These are phyloP conservation scores for Rallus limicola DNA, from an alignment of 2,113 vertebrate genomes.

Conservation along the genomic window DNA sequence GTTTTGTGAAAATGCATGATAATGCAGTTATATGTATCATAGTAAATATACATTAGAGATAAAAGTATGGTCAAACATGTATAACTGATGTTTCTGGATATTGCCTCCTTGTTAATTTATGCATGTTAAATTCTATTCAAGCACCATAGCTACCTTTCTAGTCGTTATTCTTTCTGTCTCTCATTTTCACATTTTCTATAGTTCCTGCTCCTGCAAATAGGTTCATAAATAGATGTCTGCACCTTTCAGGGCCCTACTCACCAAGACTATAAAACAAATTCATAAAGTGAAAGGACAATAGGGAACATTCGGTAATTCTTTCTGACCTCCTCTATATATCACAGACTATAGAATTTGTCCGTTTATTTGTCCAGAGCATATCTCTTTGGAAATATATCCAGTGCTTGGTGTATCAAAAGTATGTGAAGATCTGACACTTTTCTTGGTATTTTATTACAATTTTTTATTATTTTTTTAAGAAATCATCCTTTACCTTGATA, in stretches of 20 bases:
- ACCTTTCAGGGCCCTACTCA: neutral
- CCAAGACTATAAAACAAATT: neutral
- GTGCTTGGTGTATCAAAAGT: neutral
- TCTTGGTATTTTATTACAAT: neutral
- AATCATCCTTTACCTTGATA: fast-evolving
- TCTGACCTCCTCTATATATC: neutral
- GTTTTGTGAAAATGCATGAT: neutral
- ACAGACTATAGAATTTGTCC: neutral
- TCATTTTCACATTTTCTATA: neutral
- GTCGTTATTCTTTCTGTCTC: neutral
- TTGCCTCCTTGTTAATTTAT: neutral
- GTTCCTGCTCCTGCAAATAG: neutral
- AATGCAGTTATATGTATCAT: neutral
- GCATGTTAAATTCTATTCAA: neutral
- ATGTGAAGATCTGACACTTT: neutral
- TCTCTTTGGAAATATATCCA: neutral
- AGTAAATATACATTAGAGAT: neutral
- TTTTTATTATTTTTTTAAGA: neutral
- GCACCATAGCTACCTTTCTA: neutral
- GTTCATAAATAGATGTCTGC: neutral
- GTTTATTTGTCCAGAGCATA: neutral
- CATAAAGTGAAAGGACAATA: neutral
- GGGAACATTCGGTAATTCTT: neutral
- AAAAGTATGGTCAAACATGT: neutral
- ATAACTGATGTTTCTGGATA: neutral